Base-by-base conservation (phyloP, 2,888 invertebrate species). In the Dryobotodes eremita region DNA sequence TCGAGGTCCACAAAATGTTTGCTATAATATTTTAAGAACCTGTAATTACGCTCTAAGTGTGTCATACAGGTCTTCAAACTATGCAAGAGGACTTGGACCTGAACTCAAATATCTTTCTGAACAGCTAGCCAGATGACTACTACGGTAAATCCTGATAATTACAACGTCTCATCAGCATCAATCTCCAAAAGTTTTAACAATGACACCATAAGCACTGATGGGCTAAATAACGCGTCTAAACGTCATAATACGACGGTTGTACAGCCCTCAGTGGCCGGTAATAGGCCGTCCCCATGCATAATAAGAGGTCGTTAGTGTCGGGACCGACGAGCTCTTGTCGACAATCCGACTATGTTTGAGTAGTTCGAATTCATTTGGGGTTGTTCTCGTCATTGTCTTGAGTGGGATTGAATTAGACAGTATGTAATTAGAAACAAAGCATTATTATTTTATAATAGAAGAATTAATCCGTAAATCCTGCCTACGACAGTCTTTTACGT, bases 261-360 rank as follows among this genome's bases (percentile, higher is more conserved):
- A 57, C 50, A 65, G 62, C 20, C 71, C 50, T 62, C 57, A 80
- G 15, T 64, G 81, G 73, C 57, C 57, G 62, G 75, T 68, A 83
- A 83, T 79, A 68, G 50, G 69, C 69, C 64, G 66, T 71, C 86
- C 55, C 64, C 65, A 69, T 88, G 80, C 75, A 83, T 89, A 89
- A 79, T 83, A 83, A 85, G 64, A 57, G 80, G 62, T 70, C 57
- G 68, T 86, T 80, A 82, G 76, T 53, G 50, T 55, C 36, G 53
- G 15, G 50, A 31, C 23, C 48, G 53, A 80, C 68, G 66, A 57
- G 76, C 50, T 77, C 77, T 72, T 61, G 66, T 71, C 59, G 50
- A 59, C 73, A 68, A 71, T 36, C 46, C 57, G 31, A 55, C 71
- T 66, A 57, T 42, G 74, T 71, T 74, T 71, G 76, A 83, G 74